phyloP scores from a whole-genome alignment of 2,888 invertebrate species.

The Iselma pallidipennis region DNA sequence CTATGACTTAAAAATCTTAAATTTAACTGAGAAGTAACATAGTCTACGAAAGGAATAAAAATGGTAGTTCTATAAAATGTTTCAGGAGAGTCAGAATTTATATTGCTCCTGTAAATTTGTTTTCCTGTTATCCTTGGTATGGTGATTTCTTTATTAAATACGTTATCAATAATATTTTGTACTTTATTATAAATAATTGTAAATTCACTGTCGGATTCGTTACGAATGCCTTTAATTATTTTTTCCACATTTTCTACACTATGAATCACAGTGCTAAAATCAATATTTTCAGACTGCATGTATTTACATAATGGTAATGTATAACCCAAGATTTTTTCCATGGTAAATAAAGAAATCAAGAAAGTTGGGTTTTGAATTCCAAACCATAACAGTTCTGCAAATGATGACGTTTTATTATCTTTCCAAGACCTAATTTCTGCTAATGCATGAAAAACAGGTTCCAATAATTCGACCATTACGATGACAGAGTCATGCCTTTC shows the following conservation, averaged over 20 bases:
- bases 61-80: not conserved
- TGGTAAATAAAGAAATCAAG: not conserved
- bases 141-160: not conserved
- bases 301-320: not conserved
- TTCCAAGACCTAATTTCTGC: too few species aligned
- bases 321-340: not conserved
- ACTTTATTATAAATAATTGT: not conserved
- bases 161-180: not conserved
- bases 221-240: too few species aligned
- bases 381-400: too few species aligned
- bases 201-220: slow-evolving; percentile 1
- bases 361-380: too few species aligned
- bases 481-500: too few species aligned
- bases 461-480: slow-evolving; percentile 10
- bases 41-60: not conserved
- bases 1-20: not conserved
- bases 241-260: not conserved
- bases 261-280: not conserved
- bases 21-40: not conserved
- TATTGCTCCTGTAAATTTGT: not conserved
- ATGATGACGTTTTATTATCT: too few species aligned
- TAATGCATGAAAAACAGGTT: too few species aligned
- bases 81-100: not conserved
- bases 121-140: not conserved
- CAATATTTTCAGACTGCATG: not conserved